Conservation (phyloP, 1,140 invertebrate genomes). For the Babylonia areolata region DNA sequence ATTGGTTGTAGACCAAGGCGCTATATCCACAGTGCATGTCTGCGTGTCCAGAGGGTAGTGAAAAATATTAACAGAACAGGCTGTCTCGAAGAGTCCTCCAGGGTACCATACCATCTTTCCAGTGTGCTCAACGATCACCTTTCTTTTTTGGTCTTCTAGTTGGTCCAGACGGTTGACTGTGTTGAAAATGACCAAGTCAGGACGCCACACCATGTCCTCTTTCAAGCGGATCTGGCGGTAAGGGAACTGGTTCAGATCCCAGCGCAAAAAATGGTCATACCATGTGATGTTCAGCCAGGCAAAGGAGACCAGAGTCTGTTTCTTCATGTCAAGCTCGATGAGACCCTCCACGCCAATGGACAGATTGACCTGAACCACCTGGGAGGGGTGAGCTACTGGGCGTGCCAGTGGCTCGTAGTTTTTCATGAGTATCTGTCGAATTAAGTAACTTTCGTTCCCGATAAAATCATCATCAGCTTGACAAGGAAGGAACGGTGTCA, state of each 20-base stretch:
- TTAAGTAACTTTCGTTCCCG: constrained; percentile 10
- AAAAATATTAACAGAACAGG: constrained; percentile 86
- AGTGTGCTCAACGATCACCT: background rate
- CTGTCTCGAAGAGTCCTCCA: constrained; percentile 78
- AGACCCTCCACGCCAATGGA: constrained; percentile 22
- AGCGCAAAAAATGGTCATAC: background rate
- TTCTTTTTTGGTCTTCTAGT: constrained; percentile 8
- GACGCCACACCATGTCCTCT: constrained; percentile 9
- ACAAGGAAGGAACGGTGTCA: background rate
- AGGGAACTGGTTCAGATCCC: background rate
- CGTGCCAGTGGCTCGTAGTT: constrained; percentile 23
- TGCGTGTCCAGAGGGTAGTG: constrained; percentile 88
- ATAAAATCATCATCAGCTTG: background rate
- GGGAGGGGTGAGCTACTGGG: background rate
- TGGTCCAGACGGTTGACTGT: constrained; percentile 17
- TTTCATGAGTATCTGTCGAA: constrained; percentile 60
- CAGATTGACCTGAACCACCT: background rate
- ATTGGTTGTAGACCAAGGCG: constrained; percentile 91
- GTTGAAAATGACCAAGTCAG: constrained; percentile 15
- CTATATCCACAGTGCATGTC: constrained; percentile 96
- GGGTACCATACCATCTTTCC: constrained; percentile 10
- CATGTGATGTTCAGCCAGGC: constrained; percentile 21
- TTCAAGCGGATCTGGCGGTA: background rate
- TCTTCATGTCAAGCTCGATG: constrained; percentile 32
- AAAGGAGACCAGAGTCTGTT: constrained; percentile 18